Conservation (phyloP, 2,797 vertebrate species). For the Paguma larvata region DNA sequence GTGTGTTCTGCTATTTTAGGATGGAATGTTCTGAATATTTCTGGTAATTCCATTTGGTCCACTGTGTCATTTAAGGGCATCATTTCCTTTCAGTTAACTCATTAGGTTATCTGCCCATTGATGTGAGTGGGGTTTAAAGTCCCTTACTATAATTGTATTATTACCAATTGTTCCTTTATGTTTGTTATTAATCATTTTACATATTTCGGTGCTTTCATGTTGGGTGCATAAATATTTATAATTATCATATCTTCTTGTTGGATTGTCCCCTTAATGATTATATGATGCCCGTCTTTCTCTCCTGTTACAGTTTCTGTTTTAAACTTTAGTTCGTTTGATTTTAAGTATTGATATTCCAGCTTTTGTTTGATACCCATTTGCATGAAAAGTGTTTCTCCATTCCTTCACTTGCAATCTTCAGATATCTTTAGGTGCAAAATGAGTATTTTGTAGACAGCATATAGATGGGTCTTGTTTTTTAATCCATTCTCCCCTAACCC, state of each 20-base stretch:
- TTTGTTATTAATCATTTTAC: not conserved
- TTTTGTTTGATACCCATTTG: not conserved
- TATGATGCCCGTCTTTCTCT: not conserved
- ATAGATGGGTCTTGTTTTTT: not conserved
- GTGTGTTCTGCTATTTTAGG: not conserved
- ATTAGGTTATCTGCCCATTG: not conserved
- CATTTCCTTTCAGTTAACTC: not conserved
- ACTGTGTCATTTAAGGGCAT: not conserved
- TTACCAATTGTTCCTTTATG: not conserved
- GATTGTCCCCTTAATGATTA: not conserved
- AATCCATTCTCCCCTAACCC: not conserved
- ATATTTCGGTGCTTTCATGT: not conserved
- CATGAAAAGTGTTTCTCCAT: not conserved
- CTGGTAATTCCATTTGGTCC: not conserved
- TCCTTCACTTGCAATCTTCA: not conserved
- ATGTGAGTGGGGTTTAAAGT: not conserved
- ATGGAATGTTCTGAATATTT: not conserved
- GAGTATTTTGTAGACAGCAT: not conserved
- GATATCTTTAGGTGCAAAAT: not conserved
- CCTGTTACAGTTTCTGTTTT: not conserved
- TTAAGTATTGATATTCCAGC: not conserved
- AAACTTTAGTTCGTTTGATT: not conserved
- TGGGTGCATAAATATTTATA: not conserved
- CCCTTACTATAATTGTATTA: not conserved
- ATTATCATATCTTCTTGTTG: not conserved